These are phyloP conservation scores for Macrosiphum euphorbiae DNA, from an alignment of 2,888 invertebrate species.

Conservation along the genomic window DNA sequence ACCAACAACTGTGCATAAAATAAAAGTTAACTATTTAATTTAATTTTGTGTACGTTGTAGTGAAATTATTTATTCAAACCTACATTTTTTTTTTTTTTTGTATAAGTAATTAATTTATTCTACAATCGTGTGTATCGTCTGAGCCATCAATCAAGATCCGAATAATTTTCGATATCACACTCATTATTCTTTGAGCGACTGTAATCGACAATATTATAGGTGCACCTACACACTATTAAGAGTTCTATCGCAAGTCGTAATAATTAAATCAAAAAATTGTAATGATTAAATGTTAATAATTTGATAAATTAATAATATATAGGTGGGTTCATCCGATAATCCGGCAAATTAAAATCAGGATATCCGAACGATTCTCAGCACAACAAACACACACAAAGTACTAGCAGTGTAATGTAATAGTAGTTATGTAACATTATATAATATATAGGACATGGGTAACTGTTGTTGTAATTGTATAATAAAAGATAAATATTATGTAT, in stretches of 20 bases:
- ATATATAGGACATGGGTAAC: not conserved
- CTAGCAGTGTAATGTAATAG: too few relatives aligned
- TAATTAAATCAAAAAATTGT: not conserved
- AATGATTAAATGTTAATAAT: not conserved
- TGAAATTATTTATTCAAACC: conserved; percentile 4
- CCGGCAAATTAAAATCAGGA: too few relatives aligned
- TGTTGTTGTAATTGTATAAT: not conserved
- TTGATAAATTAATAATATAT: not conserved
- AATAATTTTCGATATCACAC: not conserved
- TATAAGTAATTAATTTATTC: not conserved
- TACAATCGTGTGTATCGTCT: not conserved
- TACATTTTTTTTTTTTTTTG: not conserved
- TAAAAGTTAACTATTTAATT: not conserved
- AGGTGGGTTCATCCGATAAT: too few relatives aligned
- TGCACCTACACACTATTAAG: not conserved
- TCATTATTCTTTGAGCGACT: not conserved
- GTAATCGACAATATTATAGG: not conserved
- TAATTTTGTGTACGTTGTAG: not conserved
- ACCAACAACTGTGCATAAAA: not conserved
- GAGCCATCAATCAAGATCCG: not conserved
- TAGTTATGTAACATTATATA: too few relatives aligned
- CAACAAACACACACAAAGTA: too few relatives aligned
- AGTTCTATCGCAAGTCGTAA: not conserved
- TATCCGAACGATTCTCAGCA: too few relatives aligned
- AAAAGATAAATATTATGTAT: not conserved